Evolutionary conservation across 2,113 vertebrate genomes (phyloP).

Genomic region (Psammodynastes pulverulentus): DNA sequence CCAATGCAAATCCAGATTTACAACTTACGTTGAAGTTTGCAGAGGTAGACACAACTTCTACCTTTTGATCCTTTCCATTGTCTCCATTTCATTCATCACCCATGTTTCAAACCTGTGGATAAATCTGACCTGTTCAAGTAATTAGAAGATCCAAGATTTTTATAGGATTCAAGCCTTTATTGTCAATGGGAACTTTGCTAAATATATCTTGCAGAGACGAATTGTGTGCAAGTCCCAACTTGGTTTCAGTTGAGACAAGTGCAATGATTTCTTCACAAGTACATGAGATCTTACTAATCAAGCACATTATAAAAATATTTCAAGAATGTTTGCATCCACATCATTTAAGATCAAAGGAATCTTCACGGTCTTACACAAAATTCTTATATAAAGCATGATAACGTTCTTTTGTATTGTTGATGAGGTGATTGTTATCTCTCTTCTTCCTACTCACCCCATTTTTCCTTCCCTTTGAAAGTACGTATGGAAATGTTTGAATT

Average conservation of each 20-base stretch:
- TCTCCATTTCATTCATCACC: neutral
- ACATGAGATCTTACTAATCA: neutral
- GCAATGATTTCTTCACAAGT: neutral
- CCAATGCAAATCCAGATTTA: neutral
- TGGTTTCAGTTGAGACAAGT: neutral
- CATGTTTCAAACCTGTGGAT: neutral
- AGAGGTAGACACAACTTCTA: neutral
- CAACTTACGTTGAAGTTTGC: neutral
- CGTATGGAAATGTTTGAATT: neutral
- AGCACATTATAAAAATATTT: neutral
- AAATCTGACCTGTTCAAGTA: neutral
- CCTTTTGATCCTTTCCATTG: neutral
- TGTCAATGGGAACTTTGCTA: neutral
- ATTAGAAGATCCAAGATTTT: neutral
- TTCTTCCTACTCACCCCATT: neutral
- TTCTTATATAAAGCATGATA: neutral
- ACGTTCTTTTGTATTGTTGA: neutral
- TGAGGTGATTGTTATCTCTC: neutral
- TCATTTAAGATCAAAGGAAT: neutral
- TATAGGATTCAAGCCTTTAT: neutral
- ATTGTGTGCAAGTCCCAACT: neutral
- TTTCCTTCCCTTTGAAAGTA: neutral
- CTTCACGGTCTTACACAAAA: neutral
- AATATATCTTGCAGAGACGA: neutral
- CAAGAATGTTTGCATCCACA: neutral